Evolutionary conservation across 2,888 invertebrate genomes (phyloP).

Genomic region (Apodemia zela): DNA sequence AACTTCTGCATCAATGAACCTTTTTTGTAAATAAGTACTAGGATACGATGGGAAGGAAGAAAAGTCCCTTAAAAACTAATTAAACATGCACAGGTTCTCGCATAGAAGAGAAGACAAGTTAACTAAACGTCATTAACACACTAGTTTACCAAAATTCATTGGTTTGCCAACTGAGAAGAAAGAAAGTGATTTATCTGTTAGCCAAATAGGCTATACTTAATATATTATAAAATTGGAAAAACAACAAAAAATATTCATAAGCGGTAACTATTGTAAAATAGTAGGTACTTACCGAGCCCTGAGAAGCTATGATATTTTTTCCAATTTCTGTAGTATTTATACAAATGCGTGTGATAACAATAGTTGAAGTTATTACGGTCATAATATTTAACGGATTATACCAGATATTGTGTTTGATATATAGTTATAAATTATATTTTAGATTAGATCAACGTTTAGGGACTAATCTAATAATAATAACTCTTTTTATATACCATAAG

Average conservation of each 20-base stretch:
- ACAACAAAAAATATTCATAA: no score
- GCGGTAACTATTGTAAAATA: background rate
- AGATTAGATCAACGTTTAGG: background rate
- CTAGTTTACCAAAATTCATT: no score
- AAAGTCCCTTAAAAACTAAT: no score
- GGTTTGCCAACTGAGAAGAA: no score
- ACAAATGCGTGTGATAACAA: background rate
- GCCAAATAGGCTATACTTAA: background rate
- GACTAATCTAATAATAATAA: background rate
- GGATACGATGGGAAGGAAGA: no score
- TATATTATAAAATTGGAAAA: no score
- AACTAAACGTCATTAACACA: no score
- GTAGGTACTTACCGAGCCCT: constrained; percentile 1
- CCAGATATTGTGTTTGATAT: background rate
- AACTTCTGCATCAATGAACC: no score
- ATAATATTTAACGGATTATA: background rate
- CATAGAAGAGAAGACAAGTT: no score
- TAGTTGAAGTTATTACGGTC: background rate
- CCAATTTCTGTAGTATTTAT: background rate
- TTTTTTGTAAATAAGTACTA: no score
- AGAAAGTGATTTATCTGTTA: background rate
- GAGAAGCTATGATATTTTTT: background rate
- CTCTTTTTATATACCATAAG: no score
- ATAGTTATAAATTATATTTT: constrained; percentile 5
- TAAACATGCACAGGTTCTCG: no score